Evolutionary conservation across 2,888 invertebrate genomes (phyloP).

Genomic region (Netelia virgata): DNA sequence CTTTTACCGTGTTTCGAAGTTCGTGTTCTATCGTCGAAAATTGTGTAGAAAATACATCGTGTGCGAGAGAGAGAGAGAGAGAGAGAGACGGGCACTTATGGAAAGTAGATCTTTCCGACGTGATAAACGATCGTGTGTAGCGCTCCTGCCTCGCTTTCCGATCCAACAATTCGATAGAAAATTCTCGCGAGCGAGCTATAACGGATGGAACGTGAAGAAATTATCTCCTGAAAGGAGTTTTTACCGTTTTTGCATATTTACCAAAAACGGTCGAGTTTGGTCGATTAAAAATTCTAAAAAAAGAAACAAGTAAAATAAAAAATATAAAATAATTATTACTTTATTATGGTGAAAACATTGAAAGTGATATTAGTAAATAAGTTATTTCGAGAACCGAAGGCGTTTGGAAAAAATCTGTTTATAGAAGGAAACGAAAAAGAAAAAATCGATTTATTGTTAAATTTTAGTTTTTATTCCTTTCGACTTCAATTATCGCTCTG

Average conservation of each 20-base stretch:
- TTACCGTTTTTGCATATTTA: not conserved
- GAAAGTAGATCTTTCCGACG: slow-evolving; percentile 5
- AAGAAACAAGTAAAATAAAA: too few species aligned
- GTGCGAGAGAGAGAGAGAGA: not conserved
- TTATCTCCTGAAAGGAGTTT: not conserved
- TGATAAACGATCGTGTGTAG: not conserved
- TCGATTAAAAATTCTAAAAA: not conserved
- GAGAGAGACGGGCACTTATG: slow-evolving; percentile 3
- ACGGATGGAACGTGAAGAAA: not conserved
- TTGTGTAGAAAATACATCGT: not conserved
- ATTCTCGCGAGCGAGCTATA: not conserved
- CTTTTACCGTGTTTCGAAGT: slow-evolving; percentile 19
- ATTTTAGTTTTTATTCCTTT: too few species aligned
- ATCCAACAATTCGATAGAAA: slow-evolving; percentile 26
- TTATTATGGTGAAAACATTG: too few species aligned
- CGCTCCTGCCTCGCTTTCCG: not conserved
- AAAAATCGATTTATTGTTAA: too few species aligned
- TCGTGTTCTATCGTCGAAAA: not conserved
- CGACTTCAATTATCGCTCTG: too few species aligned
- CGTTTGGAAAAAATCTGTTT: too few species aligned
- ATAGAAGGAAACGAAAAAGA: too few species aligned
- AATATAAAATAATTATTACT: too few species aligned
- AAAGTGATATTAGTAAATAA: too few species aligned
- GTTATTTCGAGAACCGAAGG: too few species aligned
- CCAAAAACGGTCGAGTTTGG: not conserved